phyloP scores from a whole-genome alignment of 1,140 invertebrate species.

The Hycleus phaleratus region DNA sequence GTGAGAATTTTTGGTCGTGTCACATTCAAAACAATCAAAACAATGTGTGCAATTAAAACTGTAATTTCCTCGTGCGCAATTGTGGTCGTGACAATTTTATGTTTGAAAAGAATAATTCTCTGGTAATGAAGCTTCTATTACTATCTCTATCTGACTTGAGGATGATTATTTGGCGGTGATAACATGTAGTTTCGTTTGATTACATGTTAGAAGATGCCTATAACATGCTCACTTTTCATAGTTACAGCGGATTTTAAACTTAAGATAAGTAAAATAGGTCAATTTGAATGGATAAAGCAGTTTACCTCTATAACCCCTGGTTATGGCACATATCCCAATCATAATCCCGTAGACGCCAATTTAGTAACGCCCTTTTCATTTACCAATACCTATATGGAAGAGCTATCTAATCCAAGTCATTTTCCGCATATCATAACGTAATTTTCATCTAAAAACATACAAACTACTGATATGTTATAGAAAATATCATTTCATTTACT shows the following conservation, averaged over 20 bases:
- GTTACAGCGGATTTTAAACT: slow-evolving; percentile 13
- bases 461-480: too few relatives aligned
- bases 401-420: neutral
- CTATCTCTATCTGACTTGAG: slow-evolving; percentile 1
- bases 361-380: slow-evolving; percentile 3
- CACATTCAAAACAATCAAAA: too few relatives aligned
- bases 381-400: slow-evolving; percentile 1
- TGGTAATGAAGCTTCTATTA: slow-evolving; percentile 4
- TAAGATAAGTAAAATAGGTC: slow-evolving; percentile 15
- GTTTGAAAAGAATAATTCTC: neutral
- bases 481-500: too few relatives aligned
- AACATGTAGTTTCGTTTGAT: slow-evolving; percentile 3
- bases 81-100: slow-evolving; percentile 6
- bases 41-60: too few relatives aligned
- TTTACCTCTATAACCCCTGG: neutral
- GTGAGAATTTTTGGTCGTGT: too few relatives aligned
- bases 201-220: slow-evolving; percentile 4
- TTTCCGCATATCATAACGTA: too few relatives aligned
- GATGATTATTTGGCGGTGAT: neutral
- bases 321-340: neutral
- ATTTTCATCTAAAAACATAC: too few relatives aligned
- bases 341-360: slow-evolving; percentile 6
- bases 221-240: neutral
- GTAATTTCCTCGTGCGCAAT: neutral
- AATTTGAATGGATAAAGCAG: slow-evolving; percentile 10